Evolutionary conservation across 2,888 invertebrate genomes (phyloP), one percentile per base, ranked within the genome.

Genomic region (Oasisia sp.): DNA sequence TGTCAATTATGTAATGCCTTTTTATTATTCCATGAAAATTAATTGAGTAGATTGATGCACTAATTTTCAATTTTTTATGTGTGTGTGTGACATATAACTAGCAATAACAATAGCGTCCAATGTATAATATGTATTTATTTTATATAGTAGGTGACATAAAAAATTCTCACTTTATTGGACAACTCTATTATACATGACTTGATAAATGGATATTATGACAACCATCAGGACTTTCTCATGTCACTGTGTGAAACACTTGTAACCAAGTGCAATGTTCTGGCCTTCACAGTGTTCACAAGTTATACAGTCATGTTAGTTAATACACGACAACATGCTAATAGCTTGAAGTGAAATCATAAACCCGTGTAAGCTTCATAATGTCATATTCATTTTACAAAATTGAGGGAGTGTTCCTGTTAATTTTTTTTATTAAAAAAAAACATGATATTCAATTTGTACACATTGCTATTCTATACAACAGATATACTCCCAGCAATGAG

Each of bases 151-250:
- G 2, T 74, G 1, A 74, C 74, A 74, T n/a, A 7, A 27, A 27
- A 74, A 74, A 74, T 74, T 58, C 74, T 74, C 74, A 74, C n/a
- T 74, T 74, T 74, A 74, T 27, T 74, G 27, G 74, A 74, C 74
- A 74, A 74, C 14, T 74, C 2, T 7, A 74, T 74, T 19, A 27
- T 74, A 7, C n/a, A 74, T 74, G 74, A 74, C 74, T 74, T 74
- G n/a, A 74, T 74, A 19, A 27, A 27, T 74, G 74, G 27, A 14
- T 74, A 50, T 50, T 50, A 27, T 74, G 74, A 74, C 19, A 74
- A 27, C 74, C 74, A 74, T 27, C 27, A 74, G 27, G 74, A 74
- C 5, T 19, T 74, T 19, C 0, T 4, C 0, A 74, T 74, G 27
- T 74, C 7, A 3, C 74, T 27, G 27, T 74, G 74, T 74, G 74